Evolutionary conservation across 2,888 invertebrate species (phyloP), one percentile per base, ranked within the genome.

Genomic region (Drosophila monieri): DNA sequence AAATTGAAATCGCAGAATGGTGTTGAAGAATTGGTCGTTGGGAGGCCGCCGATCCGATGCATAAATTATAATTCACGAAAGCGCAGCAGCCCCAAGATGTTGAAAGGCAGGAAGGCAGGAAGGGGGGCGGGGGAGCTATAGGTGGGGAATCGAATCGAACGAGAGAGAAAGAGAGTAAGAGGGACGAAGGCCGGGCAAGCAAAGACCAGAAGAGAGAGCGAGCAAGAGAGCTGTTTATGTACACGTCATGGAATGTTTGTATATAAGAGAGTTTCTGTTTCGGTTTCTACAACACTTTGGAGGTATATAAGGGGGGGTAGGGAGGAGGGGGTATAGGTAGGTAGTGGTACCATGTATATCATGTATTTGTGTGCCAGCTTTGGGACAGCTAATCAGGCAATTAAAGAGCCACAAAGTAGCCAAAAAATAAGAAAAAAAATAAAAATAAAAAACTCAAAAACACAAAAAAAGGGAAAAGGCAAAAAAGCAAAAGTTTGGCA

Each of bases 51-150:
- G 21, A 21, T 21, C 27, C 27, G 9, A 27, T 80, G 80, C 80
- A 80, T 80, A 80, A 80, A 80, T 80, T 80, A 84, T 80, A 84
- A 80, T 84, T 78, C 80, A 80, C 56, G 64, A 57, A 53, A 76
- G 68, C 55, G 61, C 61, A 61, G 58, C 68, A 70, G 51, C 52
- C 62, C 62, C 35, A 64, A 52, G 67, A 43, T 74, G 53, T 55
- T 35, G 35, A 61, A 46, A 35, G 47, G 25, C 8, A 25, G 6
- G 8, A 25, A 8, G 8, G 27, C 58, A 47, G 64, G 18, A 62
- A 39, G 54, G 62, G 72, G 53, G 41, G 47, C 14, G 47, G 32
- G 25, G 25, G 6, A 32, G 39, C 39, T 47, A 47, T 52, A 64
- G 58, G 39, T 53, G 65, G 61, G 39, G 61, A 61, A 62, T 41